These are phyloP conservation scores for Verasper variegatus DNA, from an alignment of 2,113 vertebrate species.

Conservation along the genomic window DNA sequence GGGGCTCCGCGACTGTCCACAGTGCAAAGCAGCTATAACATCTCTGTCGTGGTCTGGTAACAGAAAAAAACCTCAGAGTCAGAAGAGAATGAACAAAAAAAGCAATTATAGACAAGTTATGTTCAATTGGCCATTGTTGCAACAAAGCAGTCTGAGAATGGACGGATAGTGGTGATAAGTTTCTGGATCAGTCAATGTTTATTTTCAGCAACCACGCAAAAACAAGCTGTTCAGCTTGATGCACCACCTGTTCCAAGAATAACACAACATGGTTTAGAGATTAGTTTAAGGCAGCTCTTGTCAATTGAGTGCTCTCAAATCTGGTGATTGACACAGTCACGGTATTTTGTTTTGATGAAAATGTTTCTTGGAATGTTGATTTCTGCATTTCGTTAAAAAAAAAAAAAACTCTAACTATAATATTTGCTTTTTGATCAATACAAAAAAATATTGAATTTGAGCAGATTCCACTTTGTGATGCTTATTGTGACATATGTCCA, in stretches of 20 bases:
- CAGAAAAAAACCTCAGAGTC: conserved; percentile 15
- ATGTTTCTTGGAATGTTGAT: not conserved
- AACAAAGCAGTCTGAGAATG: conserved; percentile 42
- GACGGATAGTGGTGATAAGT: conserved; percentile 45
- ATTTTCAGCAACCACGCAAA: conserved; percentile 46
- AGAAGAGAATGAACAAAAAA: conserved; percentile 29
- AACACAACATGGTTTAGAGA: conserved; percentile 17
- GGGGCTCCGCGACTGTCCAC: conserved; percentile 72
- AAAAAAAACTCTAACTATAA: too few relatives aligned
- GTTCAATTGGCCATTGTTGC: conserved; percentile 50
- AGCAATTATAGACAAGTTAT: conserved; percentile 56
- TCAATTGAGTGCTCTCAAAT: conserved; percentile 16
- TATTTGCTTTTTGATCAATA: not conserved
- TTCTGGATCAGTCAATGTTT: conserved; percentile 55
- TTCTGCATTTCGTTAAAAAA: not conserved
- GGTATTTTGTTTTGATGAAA: not conserved
- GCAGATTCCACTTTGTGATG: too few relatives aligned
- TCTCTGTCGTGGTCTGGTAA: conserved; percentile 51
- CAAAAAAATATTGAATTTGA: too few relatives aligned
- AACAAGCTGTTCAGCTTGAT: conserved; percentile 44
- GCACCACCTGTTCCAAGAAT: conserved; percentile 36
- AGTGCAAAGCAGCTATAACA: conserved; percentile 55
- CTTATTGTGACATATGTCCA: too few relatives aligned
- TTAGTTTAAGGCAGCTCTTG: conserved; percentile 6
- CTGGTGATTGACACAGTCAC: not conserved